Conservation (phyloP, 2,888 invertebrate species). For the Prenolepis imparis region DNA sequence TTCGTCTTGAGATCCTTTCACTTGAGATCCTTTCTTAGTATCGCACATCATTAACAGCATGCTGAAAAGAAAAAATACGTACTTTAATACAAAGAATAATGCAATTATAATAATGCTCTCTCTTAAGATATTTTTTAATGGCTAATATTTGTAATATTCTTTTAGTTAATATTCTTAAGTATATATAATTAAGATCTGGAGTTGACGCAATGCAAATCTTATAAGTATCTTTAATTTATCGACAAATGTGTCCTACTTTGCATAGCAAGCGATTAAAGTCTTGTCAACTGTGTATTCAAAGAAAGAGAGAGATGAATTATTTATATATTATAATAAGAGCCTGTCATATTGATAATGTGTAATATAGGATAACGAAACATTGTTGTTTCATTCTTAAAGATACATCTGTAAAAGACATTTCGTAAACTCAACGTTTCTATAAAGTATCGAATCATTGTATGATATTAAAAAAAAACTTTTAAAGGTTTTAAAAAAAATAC, state of each 20-base stretch:
- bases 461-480: no score
- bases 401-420: no score
- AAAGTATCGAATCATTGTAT: no score
- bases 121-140: background rate
- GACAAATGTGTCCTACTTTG: background rate
- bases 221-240: background rate
- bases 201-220: constrained; percentile 4
- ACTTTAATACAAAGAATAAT: background rate
- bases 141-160: no score
- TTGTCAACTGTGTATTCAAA: background rate
- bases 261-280: background rate
- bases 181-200: background rate
- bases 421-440: no score
- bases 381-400: no score
- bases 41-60: no score
- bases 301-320: background rate
- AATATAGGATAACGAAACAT: background rate
- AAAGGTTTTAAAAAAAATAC: no score
- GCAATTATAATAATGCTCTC: constrained; percentile 8
- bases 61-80: background rate
- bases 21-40: background rate
- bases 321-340: constrained; percentile 23
- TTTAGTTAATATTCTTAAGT: background rate
- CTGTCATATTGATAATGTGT: background rate
- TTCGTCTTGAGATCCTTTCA: background rate